Base-by-base conservation (phyloP, 2,888 invertebrate genomes). In the Stenodema calcarata region DNA sequence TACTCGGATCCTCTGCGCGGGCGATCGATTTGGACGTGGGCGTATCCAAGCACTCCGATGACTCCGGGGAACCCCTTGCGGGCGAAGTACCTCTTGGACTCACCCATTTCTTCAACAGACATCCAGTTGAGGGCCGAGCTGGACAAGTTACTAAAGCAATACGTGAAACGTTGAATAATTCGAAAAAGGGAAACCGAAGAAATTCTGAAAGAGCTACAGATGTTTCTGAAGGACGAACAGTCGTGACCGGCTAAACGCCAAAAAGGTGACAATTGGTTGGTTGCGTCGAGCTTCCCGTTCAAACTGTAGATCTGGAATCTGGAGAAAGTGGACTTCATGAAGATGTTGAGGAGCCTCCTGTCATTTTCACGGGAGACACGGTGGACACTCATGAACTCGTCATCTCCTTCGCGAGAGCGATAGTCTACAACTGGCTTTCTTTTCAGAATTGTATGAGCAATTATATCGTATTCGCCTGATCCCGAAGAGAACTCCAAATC, bases 91-190 rank as follows among this genome's bases (percentile, higher is more conserved):
- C 54, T 14, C 35, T 81, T 30, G 9, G 81, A 30, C 23, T 35
- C 16, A 27, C 47, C 47, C 23, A 27, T 80, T 11, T 80, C 44
- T 18, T 28, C 14, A 18, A 28, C 62, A 16, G 54, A 54, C 0
- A 69, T 62, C 83, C 83, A 83, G 18, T 83, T 83, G 47, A 83
- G 41, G 14, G 42, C 44, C 1, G 16, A 18, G 28, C 30, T 18
- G 0, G 73, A 70, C 54, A 83, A 42, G 18, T 82, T 69, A n/a
- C 82, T 82, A n/a, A 82, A 69, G 50, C 54, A 82, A 82, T 35
- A 30, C 14, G 82, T n/a, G 41, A 82, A 28, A n/a, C 69, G 47
- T 0, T 2, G 28, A 35, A 50, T 50, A n/a, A 50, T 50, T n/a
- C 50, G 14, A n/a, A 16, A n/a, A n/a, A 50, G 50, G 1, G 50